phyloP scores from a whole-genome alignment of 2,888 invertebrate genomes.

The Conistra vaccinii region DNA sequence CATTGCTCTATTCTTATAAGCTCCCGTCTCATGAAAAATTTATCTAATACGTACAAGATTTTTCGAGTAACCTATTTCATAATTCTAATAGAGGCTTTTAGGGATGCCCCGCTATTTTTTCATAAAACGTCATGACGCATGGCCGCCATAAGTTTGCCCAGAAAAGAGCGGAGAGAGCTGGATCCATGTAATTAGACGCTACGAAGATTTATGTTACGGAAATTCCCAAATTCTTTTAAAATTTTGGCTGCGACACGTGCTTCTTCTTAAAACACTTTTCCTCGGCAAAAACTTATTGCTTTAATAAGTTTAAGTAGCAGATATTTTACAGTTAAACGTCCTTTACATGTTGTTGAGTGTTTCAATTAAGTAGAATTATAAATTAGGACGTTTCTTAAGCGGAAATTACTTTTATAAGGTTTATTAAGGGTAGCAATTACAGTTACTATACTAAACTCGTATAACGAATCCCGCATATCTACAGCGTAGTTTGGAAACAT shows the following conservation, averaged over 20 bases:
- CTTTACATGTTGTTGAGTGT: constrained; percentile 56
- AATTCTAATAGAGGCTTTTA: constrained; percentile 74
- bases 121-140: constrained; percentile 87
- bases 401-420: background rate
- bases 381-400: constrained; percentile 5
- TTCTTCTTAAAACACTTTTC: constrained; percentile 72
- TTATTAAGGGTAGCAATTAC: background rate
- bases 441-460: constrained; percentile 14
- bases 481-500: constrained; percentile 35
- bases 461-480: constrained; percentile 42
- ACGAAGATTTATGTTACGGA: constrained; percentile 86
- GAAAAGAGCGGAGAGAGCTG: constrained; percentile 83
- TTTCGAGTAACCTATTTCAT: constrained; percentile 75
- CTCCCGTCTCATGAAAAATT: constrained; percentile 54
- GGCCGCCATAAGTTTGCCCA: constrained; percentile 86
- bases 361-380: constrained; percentile 42
- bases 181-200: constrained; percentile 88
- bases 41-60: constrained; percentile 65
- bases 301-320: constrained; percentile 66
- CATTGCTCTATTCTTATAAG: constrained; percentile 31
- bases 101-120: constrained; percentile 81
- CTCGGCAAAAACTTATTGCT: constrained; percentile 69
- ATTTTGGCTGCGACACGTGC: constrained; percentile 83
- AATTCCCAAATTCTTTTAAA: constrained; percentile 86
- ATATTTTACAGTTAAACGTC: constrained; percentile 64